These are phyloP conservation scores for Saccostrea cuccullata DNA, from an alignment of 1,140 invertebrate species.

Conservation along the genomic window DNA sequence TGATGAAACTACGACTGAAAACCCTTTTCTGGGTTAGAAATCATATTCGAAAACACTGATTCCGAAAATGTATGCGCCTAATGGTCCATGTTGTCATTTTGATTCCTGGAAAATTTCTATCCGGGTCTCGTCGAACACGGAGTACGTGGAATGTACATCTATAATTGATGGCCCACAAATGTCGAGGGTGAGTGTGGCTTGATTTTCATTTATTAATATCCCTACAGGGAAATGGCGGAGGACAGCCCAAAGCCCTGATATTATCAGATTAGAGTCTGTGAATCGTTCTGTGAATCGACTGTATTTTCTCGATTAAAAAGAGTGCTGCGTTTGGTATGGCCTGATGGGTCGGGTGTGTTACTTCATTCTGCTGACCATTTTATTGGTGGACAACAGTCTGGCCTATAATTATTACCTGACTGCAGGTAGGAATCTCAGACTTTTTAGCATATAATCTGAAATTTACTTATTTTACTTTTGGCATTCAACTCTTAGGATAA, in stretches of 20 bases:
- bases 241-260: neutral
- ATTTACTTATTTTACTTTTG: neutral
- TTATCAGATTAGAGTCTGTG: slow-evolving; percentile 4
- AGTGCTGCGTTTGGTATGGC: neutral
- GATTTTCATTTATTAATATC: slow-evolving; percentile 6
- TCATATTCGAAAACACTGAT: neutral
- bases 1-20: too few relatives aligned
- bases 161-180: slow-evolving; percentile 11
- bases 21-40: neutral
- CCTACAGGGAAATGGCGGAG: neutral
- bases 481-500: neutral
- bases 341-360: neutral
- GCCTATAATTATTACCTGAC: neutral
- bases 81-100: slow-evolving; percentile 3
- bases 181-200: neutral
- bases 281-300: neutral
- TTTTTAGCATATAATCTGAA: neutral
- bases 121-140: neutral
- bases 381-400: neutral
- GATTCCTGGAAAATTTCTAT: neutral
- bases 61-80: neutral
- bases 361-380: neutral
- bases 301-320: neutral
- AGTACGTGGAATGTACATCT: slow-evolving; percentile 16
- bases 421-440: neutral